Evolutionary conservation across 2,888 invertebrate species (phyloP), one percentile per base, ranked within the genome.

Genomic region (Endomychus coccineus): DNA sequence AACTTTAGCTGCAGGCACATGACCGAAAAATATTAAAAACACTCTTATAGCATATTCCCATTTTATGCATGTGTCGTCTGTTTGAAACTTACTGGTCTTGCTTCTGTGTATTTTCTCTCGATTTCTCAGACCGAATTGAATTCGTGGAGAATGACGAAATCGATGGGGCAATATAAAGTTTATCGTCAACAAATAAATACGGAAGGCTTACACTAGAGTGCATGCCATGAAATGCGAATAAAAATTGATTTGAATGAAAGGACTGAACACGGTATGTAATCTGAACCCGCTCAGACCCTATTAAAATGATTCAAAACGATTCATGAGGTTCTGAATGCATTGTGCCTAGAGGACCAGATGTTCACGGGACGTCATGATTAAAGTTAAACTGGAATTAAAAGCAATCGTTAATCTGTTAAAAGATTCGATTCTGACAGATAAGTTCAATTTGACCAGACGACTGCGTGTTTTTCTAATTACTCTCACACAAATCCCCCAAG

Each of bases 301-400:
- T 58, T 57, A 58, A 53, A 58, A 57, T 52, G 48, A 49, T 51
- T 51, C 42, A 47, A 50, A 49, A 44, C 53, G 51, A 54, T 56
- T 56, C 55, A 53, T 21, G 52, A 46, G 49, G 45, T 46, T 45
- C 46, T 44, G 46, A 44, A 42, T 32, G 51, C 48, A 53, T 54
- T 57, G 56, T 57, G 48, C 43, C 47, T 44, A 34, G 28, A 50
- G 58, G 58, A 64, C 60, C 64, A 63, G 64, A 64, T 63, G 64
- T 61, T 62, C 57, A 51, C 43, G 56, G 56, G 56, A n/a, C n/a
- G 56, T 56, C 52, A 52, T 63, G 62, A 64, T 64, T 64, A 62
- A 62, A 62, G 62, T 61, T 62, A 63, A 62, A 63, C 59, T 61
- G 51, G 54, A 55, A 59, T 63, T 61, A 59, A 60, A 59, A 57